A percentile compares a stretch with the other conserved stretches of the same genome.
phyloP scores from a whole-genome alignment of 2,797 vertebrate species.

The Falco rusticolus region DNA sequence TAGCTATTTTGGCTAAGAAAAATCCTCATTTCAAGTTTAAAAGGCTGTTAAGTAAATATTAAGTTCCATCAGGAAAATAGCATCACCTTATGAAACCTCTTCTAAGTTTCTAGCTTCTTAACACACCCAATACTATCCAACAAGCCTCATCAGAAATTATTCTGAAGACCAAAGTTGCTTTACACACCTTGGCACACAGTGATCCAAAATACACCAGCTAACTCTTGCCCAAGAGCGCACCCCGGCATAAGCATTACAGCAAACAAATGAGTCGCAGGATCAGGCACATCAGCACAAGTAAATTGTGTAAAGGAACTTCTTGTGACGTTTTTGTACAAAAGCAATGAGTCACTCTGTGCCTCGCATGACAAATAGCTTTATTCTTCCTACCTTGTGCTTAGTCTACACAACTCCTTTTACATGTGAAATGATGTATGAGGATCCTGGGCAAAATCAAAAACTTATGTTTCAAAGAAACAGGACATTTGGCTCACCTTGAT shows the following conservation, averaged over 20 bases:
- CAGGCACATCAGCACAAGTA: background rate
- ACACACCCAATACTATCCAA: background rate
- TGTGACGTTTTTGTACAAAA: background rate
- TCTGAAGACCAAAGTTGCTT: constrained; percentile 18
- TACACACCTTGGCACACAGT: constrained; percentile 2
- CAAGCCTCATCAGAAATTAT: background rate
- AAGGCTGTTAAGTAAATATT: background rate
- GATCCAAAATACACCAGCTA: background rate
- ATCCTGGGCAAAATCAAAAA: background rate
- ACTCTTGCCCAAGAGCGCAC: background rate
- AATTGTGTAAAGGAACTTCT: background rate
- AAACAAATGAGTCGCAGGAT: background rate
- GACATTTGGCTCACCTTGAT: background rate
- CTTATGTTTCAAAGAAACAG: background rate
- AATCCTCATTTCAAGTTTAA: background rate
- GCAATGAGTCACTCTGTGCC: background rate
- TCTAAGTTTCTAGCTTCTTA: background rate
- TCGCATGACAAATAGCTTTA: background rate
- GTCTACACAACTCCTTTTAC: background rate
- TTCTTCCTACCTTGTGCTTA: background rate
- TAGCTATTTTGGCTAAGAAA: background rate
- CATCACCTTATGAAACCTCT: background rate
- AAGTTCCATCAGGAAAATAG: background rate
- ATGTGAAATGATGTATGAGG: background rate
- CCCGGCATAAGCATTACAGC: background rate